Conservation (phyloP, 2,888 invertebrate genomes). For the Archips crataeganus region DNA sequence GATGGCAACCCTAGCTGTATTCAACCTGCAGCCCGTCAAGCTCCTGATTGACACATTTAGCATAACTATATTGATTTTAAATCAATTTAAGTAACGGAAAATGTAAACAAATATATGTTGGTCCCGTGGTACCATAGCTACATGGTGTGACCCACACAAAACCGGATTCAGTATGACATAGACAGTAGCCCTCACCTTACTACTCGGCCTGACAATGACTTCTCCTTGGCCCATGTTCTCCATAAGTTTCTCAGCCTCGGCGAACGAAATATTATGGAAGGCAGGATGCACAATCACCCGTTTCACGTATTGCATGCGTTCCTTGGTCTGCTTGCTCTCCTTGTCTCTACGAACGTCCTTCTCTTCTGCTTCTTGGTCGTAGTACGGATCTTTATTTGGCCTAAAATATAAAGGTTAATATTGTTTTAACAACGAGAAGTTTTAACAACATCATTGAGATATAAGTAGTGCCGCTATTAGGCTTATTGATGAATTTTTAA, state of each 20-base stretch:
- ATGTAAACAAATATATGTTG: no score
- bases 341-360: constrained; percentile 91
- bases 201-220: constrained; percentile 97
- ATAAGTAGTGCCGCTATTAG: no score
- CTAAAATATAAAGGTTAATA: constrained; percentile 68
- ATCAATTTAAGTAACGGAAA: no score
- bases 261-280: constrained; percentile 98
- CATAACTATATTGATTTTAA: no score
- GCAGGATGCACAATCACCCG: constrained; percentile 98
- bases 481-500: no score
- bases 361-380: constrained; percentile 94
- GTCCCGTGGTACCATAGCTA: no score
- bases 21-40: no score
- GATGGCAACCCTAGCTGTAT: no score
- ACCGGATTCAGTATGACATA: not conserved
- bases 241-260: constrained; percentile 96
- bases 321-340: constrained; percentile 93
- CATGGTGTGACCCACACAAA: no score
- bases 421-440: not conserved
- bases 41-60: no score
- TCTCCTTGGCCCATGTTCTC: constrained; percentile 98
- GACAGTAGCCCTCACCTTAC: constrained; percentile 88
- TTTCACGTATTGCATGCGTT: constrained; percentile 95
- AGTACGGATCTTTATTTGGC: constrained; percentile 95
- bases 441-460: not conserved